A percentile compares a stretch with the other conserved stretches of the same genome.
Evolutionary conservation across 1,140 invertebrate species (phyloP).

Genomic region (Lepidurus arcticus): DNA sequence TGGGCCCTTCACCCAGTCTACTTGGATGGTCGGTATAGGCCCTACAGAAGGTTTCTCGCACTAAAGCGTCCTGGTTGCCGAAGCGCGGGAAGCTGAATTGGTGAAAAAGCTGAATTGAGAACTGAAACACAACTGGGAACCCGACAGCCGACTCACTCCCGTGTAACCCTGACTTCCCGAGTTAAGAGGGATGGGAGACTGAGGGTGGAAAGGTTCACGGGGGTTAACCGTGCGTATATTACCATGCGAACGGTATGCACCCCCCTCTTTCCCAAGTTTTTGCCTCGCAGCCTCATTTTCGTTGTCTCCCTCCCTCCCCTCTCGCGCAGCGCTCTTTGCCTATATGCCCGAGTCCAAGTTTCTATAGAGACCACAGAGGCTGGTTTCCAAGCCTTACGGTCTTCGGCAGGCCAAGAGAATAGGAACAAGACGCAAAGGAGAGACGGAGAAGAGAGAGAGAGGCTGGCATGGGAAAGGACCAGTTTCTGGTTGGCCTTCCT

Average conservation of each 20-base stretch:
- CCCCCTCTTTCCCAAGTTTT: conserved; percentile 24
- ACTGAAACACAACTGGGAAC: conserved; percentile 14
- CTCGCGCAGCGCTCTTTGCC: conserved; percentile 14
- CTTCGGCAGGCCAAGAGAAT: conserved; percentile 17
- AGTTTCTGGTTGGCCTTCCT: conserved; percentile 18
- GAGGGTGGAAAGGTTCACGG: not conserved
- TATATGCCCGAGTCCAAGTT: not conserved
- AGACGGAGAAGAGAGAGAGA: conserved; percentile 7
- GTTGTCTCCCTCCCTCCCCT: conserved; percentile 11
- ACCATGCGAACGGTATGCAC: conserved; percentile 32
- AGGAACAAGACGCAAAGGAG: not conserved
- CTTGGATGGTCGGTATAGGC: no score
- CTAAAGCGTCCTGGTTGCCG: no score
- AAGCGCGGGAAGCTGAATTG: no score
- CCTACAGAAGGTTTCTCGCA: no score
- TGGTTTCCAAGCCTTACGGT: not conserved
- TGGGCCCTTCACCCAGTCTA: no score
- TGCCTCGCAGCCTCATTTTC: conserved; percentile 16
- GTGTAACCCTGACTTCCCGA: conserved; percentile 21
- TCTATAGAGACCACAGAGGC: conserved; percentile 3
- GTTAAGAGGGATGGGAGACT: conserved; percentile 29
- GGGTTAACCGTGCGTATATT: conserved; percentile 33
- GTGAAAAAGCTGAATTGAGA: conserved; percentile 5
- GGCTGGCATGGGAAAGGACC: conserved; percentile 15
- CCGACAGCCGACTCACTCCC: not conserved